phyloP scores from a whole-genome alignment of 2,888 invertebrate genomes.

The Serrognathus titanus region DNA sequence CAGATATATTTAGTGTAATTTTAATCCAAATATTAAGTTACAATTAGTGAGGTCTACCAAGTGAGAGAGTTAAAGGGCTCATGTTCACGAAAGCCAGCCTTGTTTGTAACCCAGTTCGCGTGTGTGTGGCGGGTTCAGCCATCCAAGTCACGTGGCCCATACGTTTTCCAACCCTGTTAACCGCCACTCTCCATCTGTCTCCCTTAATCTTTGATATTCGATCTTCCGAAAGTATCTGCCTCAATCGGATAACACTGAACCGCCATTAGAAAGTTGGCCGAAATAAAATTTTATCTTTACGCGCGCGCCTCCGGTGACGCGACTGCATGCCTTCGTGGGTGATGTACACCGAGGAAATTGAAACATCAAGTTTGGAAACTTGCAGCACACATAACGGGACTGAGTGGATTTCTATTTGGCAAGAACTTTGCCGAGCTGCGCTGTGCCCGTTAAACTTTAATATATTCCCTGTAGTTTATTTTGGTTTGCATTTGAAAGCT shows the following conservation, averaged over 20 bases:
- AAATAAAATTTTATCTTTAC: too few species aligned
- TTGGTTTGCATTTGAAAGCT: too few species aligned
- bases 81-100: not conserved
- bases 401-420: too few species aligned
- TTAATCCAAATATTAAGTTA: not conserved
- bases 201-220: constrained; percentile 40
- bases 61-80: not conserved
- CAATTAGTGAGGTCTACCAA: not conserved
- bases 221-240: constrained; percentile 20
- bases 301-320: too few species aligned
- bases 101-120: not conserved
- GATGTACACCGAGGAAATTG: too few species aligned
- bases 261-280: not conserved
- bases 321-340: too few species aligned
- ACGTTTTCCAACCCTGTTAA: constrained; percentile 8
- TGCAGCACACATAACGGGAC: too few species aligned
- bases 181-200: constrained; percentile 23
- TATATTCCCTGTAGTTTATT: too few species aligned
- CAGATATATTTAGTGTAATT: too few species aligned
- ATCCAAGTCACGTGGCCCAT: constrained; percentile 14
- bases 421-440: too few species aligned
- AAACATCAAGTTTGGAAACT: too few species aligned
- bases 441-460: too few species aligned
- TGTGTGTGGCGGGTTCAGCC: not conserved
- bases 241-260: not conserved